Evolutionary conservation across 1,140 invertebrate species (phyloP).

Genomic region (Trialeurodes vaporariorum): DNA sequence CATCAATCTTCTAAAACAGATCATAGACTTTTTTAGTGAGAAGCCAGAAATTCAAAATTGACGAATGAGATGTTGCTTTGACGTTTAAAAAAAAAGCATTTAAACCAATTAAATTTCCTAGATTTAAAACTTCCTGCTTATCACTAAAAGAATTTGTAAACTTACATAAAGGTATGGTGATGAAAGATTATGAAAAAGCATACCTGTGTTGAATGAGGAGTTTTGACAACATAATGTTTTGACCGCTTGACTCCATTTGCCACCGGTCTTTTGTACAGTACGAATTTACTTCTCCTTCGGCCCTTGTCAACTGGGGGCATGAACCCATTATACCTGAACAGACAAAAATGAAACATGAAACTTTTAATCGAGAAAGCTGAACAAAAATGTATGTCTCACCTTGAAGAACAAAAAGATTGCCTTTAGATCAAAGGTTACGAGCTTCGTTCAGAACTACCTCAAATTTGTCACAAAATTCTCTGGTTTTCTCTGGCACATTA

Average conservation of each 20-base stretch:
- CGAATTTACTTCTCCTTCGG: slow-evolving; percentile 84
- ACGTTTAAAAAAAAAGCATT: no score
- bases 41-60: no score
- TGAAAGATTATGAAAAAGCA: no score
- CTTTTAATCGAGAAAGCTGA: background rate
- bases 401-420: background rate
- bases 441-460: background rate
- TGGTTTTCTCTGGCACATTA: no score
- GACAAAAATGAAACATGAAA: slow-evolving; percentile 13
- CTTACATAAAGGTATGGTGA: no score
- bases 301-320: slow-evolving; percentile 78
- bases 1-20: no score
- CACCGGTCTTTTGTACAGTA: slow-evolving; percentile 66
- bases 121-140: no score
- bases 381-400: background rate
- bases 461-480: background rate
- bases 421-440: background rate
- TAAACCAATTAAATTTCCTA: no score
- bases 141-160: no score
- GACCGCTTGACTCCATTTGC: slow-evolving; percentile 90
- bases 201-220: slow-evolving; percentile 58
- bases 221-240: slow-evolving; percentile 90
- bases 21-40: no score
- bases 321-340: slow-evolving; percentile 83
- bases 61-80: no score